A percentile compares a stretch with the other conserved stretches of the same genome.
These are phyloP conservation scores for Phoebastria nigripes DNA, from an alignment of 2,797 vertebrate genomes.

Conservation along the genomic window DNA sequence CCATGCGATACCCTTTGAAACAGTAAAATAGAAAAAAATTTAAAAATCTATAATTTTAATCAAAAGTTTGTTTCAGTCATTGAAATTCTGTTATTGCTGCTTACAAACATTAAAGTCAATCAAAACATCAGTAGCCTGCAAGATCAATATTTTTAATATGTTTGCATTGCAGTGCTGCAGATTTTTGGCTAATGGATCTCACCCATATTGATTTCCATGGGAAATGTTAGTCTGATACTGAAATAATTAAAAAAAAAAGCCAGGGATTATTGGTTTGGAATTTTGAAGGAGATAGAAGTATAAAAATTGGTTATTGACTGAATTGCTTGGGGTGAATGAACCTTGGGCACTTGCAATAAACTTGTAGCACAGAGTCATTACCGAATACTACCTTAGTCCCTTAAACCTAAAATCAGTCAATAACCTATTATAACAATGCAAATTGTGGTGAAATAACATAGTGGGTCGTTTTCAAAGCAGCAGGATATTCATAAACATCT, in stretches of 20 bases:
- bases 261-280: slow-evolving; percentile 79
- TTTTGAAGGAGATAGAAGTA: slow-evolving; percentile 86
- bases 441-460: slow-evolving; percentile 89
- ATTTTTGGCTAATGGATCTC: slow-evolving; percentile 91
- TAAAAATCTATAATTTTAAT: slow-evolving; percentile 87
- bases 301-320: slow-evolving; percentile 99
- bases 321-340: slow-evolving; percentile 89
- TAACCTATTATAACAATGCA: slow-evolving; percentile 99
- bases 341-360: slow-evolving; percentile 92
- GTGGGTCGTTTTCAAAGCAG: slow-evolving; percentile 78
- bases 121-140: slow-evolving; percentile 78
- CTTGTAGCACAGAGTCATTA: slow-evolving; percentile 87
- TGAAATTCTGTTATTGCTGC: slow-evolving; percentile 82
- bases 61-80: slow-evolving; percentile 83
- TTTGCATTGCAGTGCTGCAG: slow-evolving; percentile 82
- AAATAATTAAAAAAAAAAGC: slow-evolving; percentile 81
- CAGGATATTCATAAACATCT: slow-evolving; percentile 81
- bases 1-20: slow-evolving; percentile 69
- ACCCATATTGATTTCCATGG: slow-evolving; percentile 92
- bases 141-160: slow-evolving; percentile 88
- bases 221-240: slow-evolving; percentile 92
- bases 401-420: slow-evolving; percentile 93
- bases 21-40: slow-evolving; percentile 70
- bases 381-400: slow-evolving; percentile 83
- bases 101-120: slow-evolving; percentile 83